phyloP scores from a whole-genome alignment of 2,888 invertebrate genomes.

The Eupithecia vulgata region DNA sequence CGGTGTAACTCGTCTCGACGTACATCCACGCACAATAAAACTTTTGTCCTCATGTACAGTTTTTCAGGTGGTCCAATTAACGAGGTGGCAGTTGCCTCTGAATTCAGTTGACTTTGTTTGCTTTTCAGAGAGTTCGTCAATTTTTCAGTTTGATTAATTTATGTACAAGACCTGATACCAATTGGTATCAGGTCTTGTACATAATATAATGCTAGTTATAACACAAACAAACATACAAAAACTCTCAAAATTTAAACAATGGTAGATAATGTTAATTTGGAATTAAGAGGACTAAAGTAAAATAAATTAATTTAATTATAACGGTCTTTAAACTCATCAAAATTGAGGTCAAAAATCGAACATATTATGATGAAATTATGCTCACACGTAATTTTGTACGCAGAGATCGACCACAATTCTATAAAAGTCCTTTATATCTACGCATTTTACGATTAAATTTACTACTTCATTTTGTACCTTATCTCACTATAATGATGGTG shows the following conservation, averaged over 20 bases:
- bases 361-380: too few relatives aligned
- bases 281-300: too few relatives aligned
- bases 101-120: background rate
- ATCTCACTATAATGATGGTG: background rate
- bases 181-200: too few relatives aligned
- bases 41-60: background rate
- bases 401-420: background rate
- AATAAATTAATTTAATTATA: too few relatives aligned
- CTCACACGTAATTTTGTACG: background rate
- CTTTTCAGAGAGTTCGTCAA: background rate
- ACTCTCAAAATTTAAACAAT: too few relatives aligned
- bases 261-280: too few relatives aligned
- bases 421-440: background rate
- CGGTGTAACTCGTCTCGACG: background rate
- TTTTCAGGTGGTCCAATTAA: background rate
- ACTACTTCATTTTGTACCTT: conserved; percentile 5
- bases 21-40: background rate
- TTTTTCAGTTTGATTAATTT: background rate
- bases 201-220: too few relatives aligned
- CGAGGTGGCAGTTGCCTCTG: background rate
- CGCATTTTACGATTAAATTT: conserved; percentile 2
- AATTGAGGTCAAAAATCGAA: background rate
- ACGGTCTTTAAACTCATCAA: background rate
- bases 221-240: too few relatives aligned
- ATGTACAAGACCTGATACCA: too few relatives aligned